phyloP scores from a whole-genome alignment of 2,113 vertebrate species.

The Colossoma macropomum region DNA sequence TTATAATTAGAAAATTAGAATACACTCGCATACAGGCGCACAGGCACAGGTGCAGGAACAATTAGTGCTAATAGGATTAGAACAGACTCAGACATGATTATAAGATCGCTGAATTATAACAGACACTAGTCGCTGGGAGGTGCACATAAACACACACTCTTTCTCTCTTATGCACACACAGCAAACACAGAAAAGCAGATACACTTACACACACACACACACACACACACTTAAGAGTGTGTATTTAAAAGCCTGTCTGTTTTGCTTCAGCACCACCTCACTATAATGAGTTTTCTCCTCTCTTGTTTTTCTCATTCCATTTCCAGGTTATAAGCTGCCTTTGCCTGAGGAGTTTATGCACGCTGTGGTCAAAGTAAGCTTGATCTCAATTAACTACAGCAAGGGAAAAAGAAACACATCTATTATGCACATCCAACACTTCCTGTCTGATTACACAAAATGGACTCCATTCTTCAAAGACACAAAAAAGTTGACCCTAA shows the following conservation, averaged over 20 bases:
- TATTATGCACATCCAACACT: slow-evolving; percentile 35
- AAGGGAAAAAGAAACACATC: slow-evolving; percentile 38
- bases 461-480: slow-evolving; percentile 39
- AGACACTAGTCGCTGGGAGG: not conserved
- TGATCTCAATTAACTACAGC: slow-evolving; percentile 55
- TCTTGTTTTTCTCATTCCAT: slow-evolving; percentile 29
- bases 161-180: not conserved
- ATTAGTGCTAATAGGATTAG: slow-evolving; percentile 37
- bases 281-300: slow-evolving; percentile 41
- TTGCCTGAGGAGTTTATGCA: slow-evolving; percentile 43
- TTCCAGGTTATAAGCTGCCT: slow-evolving; percentile 15
- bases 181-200: not conserved
- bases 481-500: slow-evolving; percentile 37
- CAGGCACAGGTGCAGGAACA: not conserved
- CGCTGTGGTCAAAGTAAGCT: slow-evolving; percentile 45
- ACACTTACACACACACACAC: slow-evolving; percentile 5
- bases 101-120: slow-evolving; percentile 22
- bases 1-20: not conserved
- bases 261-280: slow-evolving; percentile 34
- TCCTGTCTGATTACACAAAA: slow-evolving; percentile 50
- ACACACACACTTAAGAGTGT: slow-evolving; percentile 1
- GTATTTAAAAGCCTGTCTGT: slow-evolving; percentile 41
- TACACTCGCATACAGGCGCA: slow-evolving; percentile 1
- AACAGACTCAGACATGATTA: slow-evolving; percentile 27
- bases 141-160: slow-evolving; percentile 1